Conservation (phyloP, 2,888 invertebrate species). For the Trachelus stipa region DNA sequence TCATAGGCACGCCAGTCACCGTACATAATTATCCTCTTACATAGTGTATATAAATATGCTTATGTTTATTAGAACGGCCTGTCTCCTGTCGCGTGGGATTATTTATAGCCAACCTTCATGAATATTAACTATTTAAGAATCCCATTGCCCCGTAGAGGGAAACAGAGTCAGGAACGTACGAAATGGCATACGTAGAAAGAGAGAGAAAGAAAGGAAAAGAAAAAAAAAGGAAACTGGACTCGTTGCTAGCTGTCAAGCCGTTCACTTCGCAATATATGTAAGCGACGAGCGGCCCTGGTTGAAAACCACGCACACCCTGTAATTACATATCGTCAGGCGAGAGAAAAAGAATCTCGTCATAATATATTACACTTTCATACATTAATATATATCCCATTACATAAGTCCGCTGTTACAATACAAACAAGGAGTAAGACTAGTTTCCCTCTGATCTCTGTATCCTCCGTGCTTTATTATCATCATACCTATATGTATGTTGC, state of each 20-base stretch:
- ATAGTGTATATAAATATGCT: constrained; percentile 27
- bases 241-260: not conserved
- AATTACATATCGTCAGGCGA: not conserved
- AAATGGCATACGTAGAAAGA: not conserved
- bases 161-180: not conserved
- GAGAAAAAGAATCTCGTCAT: not conserved
- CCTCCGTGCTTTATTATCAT: not conserved
- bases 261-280: not conserved
- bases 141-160: constrained; percentile 37
- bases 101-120: constrained; percentile 64
- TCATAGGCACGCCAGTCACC: not conserved
- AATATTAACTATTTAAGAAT: constrained; percentile 60
- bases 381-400: not conserved
- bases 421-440: not conserved
- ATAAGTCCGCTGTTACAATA: not conserved
- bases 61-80: constrained; percentile 51
- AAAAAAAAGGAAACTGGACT: constrained; percentile 15
- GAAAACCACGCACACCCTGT: not conserved
- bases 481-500: not conserved
- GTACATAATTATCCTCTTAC: constrained; percentile 23
- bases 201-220: constrained; percentile 6
- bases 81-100: constrained; percentile 44
- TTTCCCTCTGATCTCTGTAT: not conserved
- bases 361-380: not conserved
- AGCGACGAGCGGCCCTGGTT: not conserved